Conservation (phyloP, 1,140 invertebrate species). For the Penaeus japonicus region DNA sequence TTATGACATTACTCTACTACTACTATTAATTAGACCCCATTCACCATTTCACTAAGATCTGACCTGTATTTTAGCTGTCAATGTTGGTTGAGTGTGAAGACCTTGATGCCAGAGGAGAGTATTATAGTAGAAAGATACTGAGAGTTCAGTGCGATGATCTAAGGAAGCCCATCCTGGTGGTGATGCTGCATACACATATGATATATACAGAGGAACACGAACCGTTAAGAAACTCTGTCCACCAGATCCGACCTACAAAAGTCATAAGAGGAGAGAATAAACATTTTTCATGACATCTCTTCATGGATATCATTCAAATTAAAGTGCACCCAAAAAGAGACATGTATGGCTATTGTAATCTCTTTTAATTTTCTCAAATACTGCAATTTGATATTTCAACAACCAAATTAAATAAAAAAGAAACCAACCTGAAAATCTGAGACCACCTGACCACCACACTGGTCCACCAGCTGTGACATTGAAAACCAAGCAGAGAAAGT, state of each 20-base stretch:
- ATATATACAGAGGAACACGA: conserved; percentile 66
- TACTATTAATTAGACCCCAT: too few species aligned
- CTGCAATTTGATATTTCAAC: background rate
- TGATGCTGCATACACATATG: conserved; percentile 65
- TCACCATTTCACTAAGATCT: background rate
- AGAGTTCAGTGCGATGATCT: conserved; percentile 66
- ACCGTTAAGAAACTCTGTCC: conserved; percentile 65
- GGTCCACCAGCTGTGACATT: conserved; percentile 66
- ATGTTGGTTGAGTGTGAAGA: conserved; percentile 63
- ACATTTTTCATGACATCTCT: background rate
- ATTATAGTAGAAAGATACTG: conserved; percentile 67
- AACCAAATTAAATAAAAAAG: background rate
- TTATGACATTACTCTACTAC: too few species aligned
- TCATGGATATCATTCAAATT: too few species aligned
- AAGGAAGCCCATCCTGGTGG: conserved; percentile 66
- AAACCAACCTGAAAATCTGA: conserved; percentile 64
- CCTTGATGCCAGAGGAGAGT: conserved; percentile 64
- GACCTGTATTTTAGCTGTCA: conserved; percentile 61
- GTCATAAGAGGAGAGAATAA: background rate
- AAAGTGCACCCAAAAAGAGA: too few species aligned
- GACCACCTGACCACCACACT: conserved; percentile 66
- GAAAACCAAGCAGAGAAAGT: conserved; percentile 67
- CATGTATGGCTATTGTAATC: background rate
- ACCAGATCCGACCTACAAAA: conserved; percentile 61
- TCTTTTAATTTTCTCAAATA: background rate